These are phyloP conservation scores for Agonum fuliginosum DNA, from an alignment of 2,888 invertebrate species.

Conservation along the genomic window DNA sequence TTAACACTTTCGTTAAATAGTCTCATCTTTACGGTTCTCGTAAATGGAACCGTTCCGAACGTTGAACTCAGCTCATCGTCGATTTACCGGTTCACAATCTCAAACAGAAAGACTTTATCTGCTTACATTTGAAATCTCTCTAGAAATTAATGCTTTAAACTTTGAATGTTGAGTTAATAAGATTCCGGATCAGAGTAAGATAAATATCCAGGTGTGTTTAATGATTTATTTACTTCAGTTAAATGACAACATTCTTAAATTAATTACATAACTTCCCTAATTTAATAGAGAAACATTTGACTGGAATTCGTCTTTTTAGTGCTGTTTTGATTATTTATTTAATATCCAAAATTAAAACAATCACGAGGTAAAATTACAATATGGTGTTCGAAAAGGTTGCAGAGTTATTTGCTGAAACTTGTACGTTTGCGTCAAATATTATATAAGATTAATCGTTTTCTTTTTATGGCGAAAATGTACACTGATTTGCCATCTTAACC, in stretches of 20 bases:
- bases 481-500: too few species aligned
- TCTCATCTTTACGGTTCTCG: conserved; percentile 20
- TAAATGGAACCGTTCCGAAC: conserved; percentile 32
- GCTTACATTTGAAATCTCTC: conserved; percentile 2
- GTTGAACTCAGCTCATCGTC: conserved; percentile 12
- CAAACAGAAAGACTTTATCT: conserved; percentile 21
- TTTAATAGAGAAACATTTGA: too few species aligned
- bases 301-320: too few species aligned
- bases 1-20: conserved; percentile 46
- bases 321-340: too few species aligned
- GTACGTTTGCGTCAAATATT: too few species aligned
- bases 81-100: conserved; percentile 8
- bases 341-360: too few species aligned
- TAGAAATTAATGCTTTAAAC: conserved; percentile 14
- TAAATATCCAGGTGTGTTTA: not conserved
- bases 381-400: too few species aligned
- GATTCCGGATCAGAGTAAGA: not conserved
- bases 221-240: not conserved
- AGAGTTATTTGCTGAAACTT: too few species aligned
- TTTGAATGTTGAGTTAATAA: conserved; percentile 8
- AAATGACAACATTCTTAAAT: not conserved
- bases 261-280: not conserved
- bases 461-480: too few species aligned
- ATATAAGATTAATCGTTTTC: too few species aligned
- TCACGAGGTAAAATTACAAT: too few species aligned